Evolutionary conservation across 2,888 invertebrate genomes (phyloP), one percentile per base, ranked within the genome.

Genomic region (Aphidius colemani): DNA sequence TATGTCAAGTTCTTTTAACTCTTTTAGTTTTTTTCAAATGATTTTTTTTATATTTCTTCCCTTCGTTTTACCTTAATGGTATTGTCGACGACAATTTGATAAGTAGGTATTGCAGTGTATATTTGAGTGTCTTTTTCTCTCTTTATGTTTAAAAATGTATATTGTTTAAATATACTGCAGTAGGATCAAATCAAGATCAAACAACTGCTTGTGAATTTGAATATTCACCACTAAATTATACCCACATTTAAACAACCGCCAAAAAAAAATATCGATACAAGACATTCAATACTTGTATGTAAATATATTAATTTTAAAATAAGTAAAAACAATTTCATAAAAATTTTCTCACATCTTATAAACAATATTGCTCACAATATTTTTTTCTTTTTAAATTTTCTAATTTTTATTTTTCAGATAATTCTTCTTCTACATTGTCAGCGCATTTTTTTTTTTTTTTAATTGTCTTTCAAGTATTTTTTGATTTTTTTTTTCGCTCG

Each of bases 401-500:
- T 10, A 59, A 13, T 40, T 11, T 49, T 59, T 13, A 39, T 53
- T 51, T 30, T 46, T n/a, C 45, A 6, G 18, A 43, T 53, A 18
- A 60, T 7, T 44, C 10, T 11, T 53, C 41, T 40, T 7, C 53
- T 53, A 7, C n/a, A 30, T 39, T 39, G 51, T 39, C 51, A 51
- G 30, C 30, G 39, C 39, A 51, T 51, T 51, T 51, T 7, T n/a
- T 39, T 51, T 51, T 9, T 39, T n/a, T 39, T 39, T 39, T 10
- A n/a, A 7, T 46, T 46, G n/a, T 46, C 46, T 7, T 46, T n/a
- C 46, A 10, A 30, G 30, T 30, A 77, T 74, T 81, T 81, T 80
- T 80, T 81, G 79, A 78, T 75, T 75, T 75, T 75, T 75, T 77
- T 78, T 75, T 78, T 78, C 77, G 79, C 80, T 80, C 81, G 81